Evolutionary conservation across 2,888 invertebrate species (phyloP).

Genomic region (Agriopis leucophaearia): DNA sequence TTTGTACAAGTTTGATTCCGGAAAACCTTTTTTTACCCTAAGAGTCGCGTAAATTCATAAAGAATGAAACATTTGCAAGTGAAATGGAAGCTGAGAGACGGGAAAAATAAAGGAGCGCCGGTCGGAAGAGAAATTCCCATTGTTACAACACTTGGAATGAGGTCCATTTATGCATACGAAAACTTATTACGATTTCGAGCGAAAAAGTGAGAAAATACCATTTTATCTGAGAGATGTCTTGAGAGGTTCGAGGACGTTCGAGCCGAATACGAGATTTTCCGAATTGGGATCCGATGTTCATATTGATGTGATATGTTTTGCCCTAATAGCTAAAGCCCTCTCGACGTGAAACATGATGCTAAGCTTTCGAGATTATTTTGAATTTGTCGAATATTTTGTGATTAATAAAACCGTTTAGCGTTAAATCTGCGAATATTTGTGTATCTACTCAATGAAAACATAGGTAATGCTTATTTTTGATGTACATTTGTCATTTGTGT

Average conservation of each 20-base stretch:
- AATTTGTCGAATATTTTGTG: slow-evolving; percentile 3
- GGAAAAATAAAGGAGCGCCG: slow-evolving; percentile 71
- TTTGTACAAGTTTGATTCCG: slow-evolving; percentile 72
- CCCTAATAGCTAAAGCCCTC: slow-evolving; percentile 12
- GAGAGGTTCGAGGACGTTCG: slow-evolving; percentile 40
- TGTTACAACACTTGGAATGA: slow-evolving; percentile 75
- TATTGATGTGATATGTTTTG: slow-evolving; percentile 24
- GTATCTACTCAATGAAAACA: background rate
- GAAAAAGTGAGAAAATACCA: slow-evolving; percentile 60
- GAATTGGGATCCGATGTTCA: slow-evolving; percentile 27
- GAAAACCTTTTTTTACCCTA: slow-evolving; percentile 62
- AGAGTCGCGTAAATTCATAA: slow-evolving; percentile 75
- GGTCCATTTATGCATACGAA: slow-evolving; percentile 80
- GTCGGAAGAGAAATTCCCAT: slow-evolving; percentile 73
- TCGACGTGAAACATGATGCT: slow-evolving; percentile 17
- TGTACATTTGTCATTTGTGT: background rate
- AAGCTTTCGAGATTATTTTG: slow-evolving; percentile 11
- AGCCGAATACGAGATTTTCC: slow-evolving; percentile 31
- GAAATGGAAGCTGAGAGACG: slow-evolving; percentile 75
- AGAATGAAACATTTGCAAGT: slow-evolving; percentile 82
- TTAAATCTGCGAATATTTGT: background rate
- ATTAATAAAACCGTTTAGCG: background rate
- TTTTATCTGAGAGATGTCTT: slow-evolving; percentile 53
- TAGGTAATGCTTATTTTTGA: background rate
- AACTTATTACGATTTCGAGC: slow-evolving; percentile 73